Conservation (phyloP, 2,113 vertebrate genomes). For the Dromiciops gliroides region DNA sequence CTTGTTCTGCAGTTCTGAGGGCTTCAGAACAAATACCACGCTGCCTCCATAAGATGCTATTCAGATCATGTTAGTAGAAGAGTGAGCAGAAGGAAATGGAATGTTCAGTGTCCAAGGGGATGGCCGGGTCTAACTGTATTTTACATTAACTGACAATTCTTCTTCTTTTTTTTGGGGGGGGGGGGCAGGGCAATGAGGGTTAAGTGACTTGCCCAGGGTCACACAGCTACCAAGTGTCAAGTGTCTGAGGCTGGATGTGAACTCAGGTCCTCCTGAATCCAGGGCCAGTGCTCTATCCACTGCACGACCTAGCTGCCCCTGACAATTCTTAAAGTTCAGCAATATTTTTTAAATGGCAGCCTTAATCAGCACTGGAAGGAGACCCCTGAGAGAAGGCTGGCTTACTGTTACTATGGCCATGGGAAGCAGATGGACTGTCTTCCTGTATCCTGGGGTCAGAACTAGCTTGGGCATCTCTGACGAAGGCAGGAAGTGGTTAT, state of each 20-base stretch:
- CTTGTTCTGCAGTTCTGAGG: neutral
- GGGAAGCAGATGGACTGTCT: neutral
- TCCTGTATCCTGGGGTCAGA: neutral
- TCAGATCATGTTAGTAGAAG: neutral
- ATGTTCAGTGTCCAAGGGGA: neutral
- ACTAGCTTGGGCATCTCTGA: no score
- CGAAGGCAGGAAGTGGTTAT: no score
- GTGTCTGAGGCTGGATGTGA: no score
- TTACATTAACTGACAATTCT: no score
- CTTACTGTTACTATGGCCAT: neutral
- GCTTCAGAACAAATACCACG: neutral
- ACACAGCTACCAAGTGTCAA: no score
- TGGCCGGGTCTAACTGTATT: neutral
- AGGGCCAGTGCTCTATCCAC: no score
- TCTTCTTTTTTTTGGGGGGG: no score
- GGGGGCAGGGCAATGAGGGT: no score
- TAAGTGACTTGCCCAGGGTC: no score
- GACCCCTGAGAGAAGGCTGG: neutral
- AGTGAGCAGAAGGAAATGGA: neutral
- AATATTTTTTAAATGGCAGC: neutral
- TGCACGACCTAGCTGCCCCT: no score
- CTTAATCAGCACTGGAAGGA: neutral
- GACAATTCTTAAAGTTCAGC: no score
- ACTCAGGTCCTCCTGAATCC: no score
- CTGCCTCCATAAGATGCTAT: neutral